Conservation (phyloP, 2,797 vertebrate genomes). For the Danio jaintianensis region DNA sequence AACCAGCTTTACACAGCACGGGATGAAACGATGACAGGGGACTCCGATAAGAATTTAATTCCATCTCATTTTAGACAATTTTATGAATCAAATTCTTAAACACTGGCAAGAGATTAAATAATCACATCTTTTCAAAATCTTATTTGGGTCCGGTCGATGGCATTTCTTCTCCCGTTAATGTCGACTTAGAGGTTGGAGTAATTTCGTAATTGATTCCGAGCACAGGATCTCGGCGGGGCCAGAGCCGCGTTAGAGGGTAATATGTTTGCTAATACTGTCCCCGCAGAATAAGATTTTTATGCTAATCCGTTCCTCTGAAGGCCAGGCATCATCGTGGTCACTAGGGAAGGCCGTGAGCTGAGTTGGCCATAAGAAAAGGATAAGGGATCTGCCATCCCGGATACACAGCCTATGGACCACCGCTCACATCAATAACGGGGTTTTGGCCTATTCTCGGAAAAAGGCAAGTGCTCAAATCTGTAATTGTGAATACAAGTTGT, state of each 20-base stretch:
- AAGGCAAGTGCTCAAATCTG: slow-evolving; percentile 20
- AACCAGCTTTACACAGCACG: slow-evolving; percentile 78
- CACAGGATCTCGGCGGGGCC: slow-evolving; percentile 89
- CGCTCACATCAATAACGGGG: neutral
- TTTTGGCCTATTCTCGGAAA: neutral
- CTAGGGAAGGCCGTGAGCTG: slow-evolving; percentile 85
- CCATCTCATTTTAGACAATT: slow-evolving; percentile 97
- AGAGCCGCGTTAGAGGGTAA: slow-evolving; percentile 91
- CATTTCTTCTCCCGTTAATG: slow-evolving; percentile 99
- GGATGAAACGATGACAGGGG: slow-evolving; percentile 99
- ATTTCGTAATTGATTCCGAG: slow-evolving; percentile 99
- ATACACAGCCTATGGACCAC: slow-evolving; percentile 3
- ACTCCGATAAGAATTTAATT: slow-evolving; percentile 99
- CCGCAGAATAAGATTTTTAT: slow-evolving; percentile 98
- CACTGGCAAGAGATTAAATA: slow-evolving; percentile 99
- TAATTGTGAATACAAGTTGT: neutral
- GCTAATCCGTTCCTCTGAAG: slow-evolving; percentile 87
- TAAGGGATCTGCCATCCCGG: slow-evolving; percentile 23
- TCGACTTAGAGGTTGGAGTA: slow-evolving; percentile 99
- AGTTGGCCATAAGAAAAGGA: slow-evolving; percentile 38
- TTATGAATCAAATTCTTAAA: slow-evolving; percentile 98
- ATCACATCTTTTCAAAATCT: slow-evolving; percentile 98
- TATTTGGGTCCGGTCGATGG: slow-evolving; percentile 97
- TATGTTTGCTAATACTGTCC: slow-evolving; percentile 99
- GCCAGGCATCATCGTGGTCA: slow-evolving; percentile 86